These are phyloP conservation scores for Gadus chalcogrammus DNA, from an alignment of 2,113 vertebrate species.

Conservation along the genomic window DNA sequence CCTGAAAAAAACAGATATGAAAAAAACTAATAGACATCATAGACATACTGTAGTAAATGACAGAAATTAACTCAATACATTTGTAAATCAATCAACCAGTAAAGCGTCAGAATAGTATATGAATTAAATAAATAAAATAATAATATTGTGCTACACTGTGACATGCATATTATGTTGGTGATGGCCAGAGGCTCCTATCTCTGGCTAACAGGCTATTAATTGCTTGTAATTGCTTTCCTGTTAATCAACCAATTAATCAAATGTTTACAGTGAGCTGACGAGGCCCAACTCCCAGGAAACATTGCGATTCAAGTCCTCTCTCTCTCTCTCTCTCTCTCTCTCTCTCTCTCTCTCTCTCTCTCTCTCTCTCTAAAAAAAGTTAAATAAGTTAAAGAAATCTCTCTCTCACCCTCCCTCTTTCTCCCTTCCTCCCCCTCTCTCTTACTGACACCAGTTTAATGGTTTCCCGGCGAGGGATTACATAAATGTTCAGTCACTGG, in stretches of 20 bases:
- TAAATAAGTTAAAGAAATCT: too few species aligned
- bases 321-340: too few species aligned
- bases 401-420: conserved; percentile 1
- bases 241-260: conserved; percentile 40
- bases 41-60: not conserved
- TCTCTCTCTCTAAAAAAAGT: too few species aligned
- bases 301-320: conserved; percentile 12
- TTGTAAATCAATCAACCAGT: conserved; percentile 8
- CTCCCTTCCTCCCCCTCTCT: not conserved
- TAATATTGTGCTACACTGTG: too few species aligned
- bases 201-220: conserved; percentile 59
- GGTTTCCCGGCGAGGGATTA: conserved; percentile 29
- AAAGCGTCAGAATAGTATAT: conserved; percentile 4
- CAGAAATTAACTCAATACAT: not conserved
- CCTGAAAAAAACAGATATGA: too few species aligned
- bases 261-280: conserved; percentile 55
- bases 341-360: too few species aligned
- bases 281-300: conserved; percentile 12
- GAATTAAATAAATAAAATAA: too few species aligned
- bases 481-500: conserved; percentile 21
- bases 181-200: conserved; percentile 47
- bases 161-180: conserved; percentile 42
- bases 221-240: conserved; percentile 59
- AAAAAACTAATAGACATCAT: too few species aligned
- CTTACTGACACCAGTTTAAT: not conserved